Evolutionary conservation across 1,140 invertebrate species (phyloP).

Genomic region (Meteorus sp.): DNA sequence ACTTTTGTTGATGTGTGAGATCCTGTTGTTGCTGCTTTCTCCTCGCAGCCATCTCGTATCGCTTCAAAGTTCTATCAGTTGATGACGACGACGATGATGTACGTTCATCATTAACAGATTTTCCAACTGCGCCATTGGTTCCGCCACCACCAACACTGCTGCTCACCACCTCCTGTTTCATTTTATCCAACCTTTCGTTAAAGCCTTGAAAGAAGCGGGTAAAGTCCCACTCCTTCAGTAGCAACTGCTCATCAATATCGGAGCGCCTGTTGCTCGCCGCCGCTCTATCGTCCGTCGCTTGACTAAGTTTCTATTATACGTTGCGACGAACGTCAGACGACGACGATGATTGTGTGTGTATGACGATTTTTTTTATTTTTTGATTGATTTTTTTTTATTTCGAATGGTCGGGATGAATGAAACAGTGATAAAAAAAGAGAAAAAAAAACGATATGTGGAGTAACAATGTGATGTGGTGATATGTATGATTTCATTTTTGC

Average conservation of each 20-base stretch:
- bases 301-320: conserved; percentile 34
- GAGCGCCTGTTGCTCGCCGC: conserved; percentile 51
- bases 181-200: conserved; percentile 55
- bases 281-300: conserved; percentile 46
- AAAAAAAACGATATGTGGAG: conserved; percentile 46
- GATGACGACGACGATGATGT: conserved; percentile 38
- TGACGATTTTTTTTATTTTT: no score
- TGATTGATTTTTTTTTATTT: no score
- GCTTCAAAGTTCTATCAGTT: conserved; percentile 44
- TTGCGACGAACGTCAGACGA: conserved; percentile 39
- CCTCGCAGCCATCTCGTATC: conserved; percentile 37
- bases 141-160: no score
- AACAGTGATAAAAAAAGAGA: conserved; percentile 48
- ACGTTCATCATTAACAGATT: conserved; percentile 35
- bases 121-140: no score
- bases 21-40: conserved; percentile 36
- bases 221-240: conserved; percentile 82
- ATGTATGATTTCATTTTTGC: conserved; percentile 6
- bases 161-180: conserved; percentile 42
- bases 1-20: conserved; percentile 25
- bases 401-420: conserved; percentile 43
- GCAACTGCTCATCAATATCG: conserved; percentile 70
- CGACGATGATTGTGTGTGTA: no score
- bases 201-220: conserved; percentile 76
- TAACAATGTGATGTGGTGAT: conserved; percentile 40